Evolutionary conservation across 2,888 invertebrate species (phyloP), one percentile per base, ranked within the genome.

Genomic region (Cacoxenus indagator): DNA sequence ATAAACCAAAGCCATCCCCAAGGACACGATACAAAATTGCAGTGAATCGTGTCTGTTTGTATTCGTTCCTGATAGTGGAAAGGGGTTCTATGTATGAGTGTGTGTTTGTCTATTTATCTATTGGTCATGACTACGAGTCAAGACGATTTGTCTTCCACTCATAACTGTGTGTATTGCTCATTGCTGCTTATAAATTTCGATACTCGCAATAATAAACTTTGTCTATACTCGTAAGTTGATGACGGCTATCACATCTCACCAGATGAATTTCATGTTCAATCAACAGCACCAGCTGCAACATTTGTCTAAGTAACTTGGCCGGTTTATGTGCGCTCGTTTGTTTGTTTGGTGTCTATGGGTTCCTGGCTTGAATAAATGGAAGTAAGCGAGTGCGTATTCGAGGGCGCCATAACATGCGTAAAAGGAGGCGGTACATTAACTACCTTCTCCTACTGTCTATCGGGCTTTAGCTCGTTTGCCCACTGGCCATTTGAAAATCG

Each of bases 191-290:
- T 26, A 69, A 64, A 43, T 24, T 29, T 65, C 55, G 70, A 70
- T 57, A n/a, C n/a, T n/a, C n/a, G n/a, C n/a, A 70, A 68, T 69
- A 65, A 65, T 57, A 37, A 48, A 68, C 24, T 45, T 61, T 19
- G 27, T 3, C 48, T 2, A 19, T 8, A n/a, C n/a, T n/a, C n/a
- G n/a, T n/a, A 48, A 48, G 48, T 17, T 48, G 19, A 19, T 48
- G 48, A 19, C 19, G 19, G 8, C 17, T 17, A n/a, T 48, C 17
- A 48, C 48, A 48, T 48, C 17, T 17, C 48, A 2, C 2, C 11
- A 48, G 4, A 48, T n/a, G 19, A n/a, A 2, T n/a, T 14, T n/a
- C 17, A 48, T 48, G 19, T 48, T 19, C 19, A 48, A 48, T 19
- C 19, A 48, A 48, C 48, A 48, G 48, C 48, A 48, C 4, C 48